Percentiles rank a stretch among this genome's conserved stretches.
Evolutionary conservation across 2,797 vertebrate species (phyloP).

Genomic region (Myotis vivesi): DNA sequence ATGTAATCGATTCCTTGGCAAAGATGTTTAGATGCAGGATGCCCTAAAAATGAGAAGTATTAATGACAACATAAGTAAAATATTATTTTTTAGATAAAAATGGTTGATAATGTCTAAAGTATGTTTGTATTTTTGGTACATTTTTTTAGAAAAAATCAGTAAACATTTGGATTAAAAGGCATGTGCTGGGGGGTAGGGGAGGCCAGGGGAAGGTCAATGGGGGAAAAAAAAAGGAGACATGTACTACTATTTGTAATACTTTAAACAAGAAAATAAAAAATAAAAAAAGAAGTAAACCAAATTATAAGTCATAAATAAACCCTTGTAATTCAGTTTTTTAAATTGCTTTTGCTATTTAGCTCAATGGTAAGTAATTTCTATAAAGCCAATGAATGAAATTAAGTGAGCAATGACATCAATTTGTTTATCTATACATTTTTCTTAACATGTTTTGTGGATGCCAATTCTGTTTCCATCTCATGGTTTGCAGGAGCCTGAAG

Average conservation of each 20-base stretch:
- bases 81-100: background rate
- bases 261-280: too few relatives aligned
- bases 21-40: background rate
- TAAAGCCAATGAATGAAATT: background rate
- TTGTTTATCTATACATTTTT: background rate
- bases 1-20: conserved; percentile 18
- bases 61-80: background rate
- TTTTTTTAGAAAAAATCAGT: background rate
- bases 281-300: background rate
- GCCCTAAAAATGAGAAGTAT: background rate
- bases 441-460: background rate
- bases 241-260: too few relatives aligned
- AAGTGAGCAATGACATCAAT: background rate
- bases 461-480: background rate
- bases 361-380: background rate
- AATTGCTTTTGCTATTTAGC: background rate
- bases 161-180: background rate
- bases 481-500: background rate
- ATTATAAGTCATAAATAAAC: background rate
- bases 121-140: background rate
- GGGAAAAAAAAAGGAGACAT: too few relatives aligned
- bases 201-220: too few relatives aligned
- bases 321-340: background rate
- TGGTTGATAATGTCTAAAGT: background rate
- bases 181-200: too few relatives aligned